Conservation (phyloP, 2,888 invertebrate genomes). For the Ptilodon capucinus region DNA sequence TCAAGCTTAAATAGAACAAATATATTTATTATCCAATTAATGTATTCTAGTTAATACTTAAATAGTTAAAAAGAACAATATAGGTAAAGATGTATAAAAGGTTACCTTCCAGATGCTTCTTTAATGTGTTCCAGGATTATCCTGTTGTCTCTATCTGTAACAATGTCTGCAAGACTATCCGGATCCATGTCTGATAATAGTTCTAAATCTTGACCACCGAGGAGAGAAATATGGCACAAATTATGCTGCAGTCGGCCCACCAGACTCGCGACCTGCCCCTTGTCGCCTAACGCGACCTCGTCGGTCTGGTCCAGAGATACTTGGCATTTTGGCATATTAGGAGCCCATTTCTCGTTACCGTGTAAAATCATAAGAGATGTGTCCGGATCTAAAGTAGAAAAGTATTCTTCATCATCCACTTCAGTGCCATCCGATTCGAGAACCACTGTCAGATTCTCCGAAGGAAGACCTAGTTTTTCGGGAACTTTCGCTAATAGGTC, state of each 20-base stretch:
- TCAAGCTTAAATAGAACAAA: too few relatives aligned
- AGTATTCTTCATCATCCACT: conserved; percentile 97
- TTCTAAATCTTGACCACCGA: conserved; percentile 93
- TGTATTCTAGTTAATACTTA: too few relatives aligned
- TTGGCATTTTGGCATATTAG: conserved; percentile 84
- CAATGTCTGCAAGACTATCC: conserved; percentile 92
- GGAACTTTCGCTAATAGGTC: conserved; percentile 90
- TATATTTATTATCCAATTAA: too few relatives aligned
- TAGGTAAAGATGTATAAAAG: too few relatives aligned
- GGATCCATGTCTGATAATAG: conserved; percentile 95
- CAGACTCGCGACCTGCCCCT: conserved; percentile 86
- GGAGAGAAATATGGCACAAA: conserved; percentile 91
- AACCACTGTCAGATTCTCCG: conserved; percentile 89
- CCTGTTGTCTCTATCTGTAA: conserved; percentile 87
- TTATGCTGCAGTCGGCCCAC: conserved; percentile 91
- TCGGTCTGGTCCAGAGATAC: conserved; percentile 84
- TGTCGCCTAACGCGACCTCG: conserved; percentile 75
- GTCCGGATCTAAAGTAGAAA: conserved; percentile 94
- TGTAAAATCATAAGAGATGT: conserved; percentile 92
- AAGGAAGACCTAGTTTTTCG: conserved; percentile 86
- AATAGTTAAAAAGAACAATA: too few relatives aligned
- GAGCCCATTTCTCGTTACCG: conserved; percentile 89
- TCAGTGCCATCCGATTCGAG: conserved; percentile 97
- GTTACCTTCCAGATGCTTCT: conserved; percentile 90
- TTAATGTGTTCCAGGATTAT: conserved; percentile 91